These are phyloP conservation scores for Congeria kusceri DNA, from an alignment of 2,888 invertebrate genomes.

Conservation along the genomic window DNA sequence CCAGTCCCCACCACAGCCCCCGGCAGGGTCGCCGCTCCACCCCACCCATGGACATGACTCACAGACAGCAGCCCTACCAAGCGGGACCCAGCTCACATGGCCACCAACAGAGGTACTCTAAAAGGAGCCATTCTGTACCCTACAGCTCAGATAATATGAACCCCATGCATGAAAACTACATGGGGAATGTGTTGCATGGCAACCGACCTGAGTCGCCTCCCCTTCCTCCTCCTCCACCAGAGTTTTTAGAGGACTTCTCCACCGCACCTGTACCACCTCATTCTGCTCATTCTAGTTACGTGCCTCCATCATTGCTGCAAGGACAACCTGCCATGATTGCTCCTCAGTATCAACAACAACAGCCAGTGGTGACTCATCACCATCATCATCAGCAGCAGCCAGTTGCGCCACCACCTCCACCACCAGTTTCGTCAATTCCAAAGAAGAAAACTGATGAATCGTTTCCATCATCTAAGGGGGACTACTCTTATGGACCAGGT, in stretches of 20 bases:
- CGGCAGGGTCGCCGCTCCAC: constrained; percentile 56
- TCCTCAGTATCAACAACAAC: not conserved
- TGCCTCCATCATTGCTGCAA: constrained; percentile 5
- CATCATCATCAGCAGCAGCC: constrained; percentile 18
- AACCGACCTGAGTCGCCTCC: constrained; percentile 71
- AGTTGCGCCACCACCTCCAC: constrained; percentile 51
- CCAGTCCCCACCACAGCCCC: constrained; percentile 41
- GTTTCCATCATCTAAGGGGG: not conserved
- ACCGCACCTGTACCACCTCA: not conserved
- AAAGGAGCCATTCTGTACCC: constrained; percentile 59
- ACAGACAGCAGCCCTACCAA: constrained; percentile 14
- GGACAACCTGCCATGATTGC: not conserved
- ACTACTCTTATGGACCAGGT: constrained; percentile 7
- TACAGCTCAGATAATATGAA: constrained; percentile 40
- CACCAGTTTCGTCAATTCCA: constrained; percentile 46
- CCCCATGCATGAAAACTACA: constrained; percentile 60
- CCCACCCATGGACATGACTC: constrained; percentile 21
- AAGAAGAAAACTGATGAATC: constrained; percentile 9
- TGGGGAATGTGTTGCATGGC: constrained; percentile 49
- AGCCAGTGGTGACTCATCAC: not conserved
- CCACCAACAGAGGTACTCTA: constrained; percentile 40
- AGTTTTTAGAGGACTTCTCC: constrained; percentile 30
- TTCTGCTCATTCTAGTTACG: constrained; percentile 4
- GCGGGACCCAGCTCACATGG: constrained; percentile 21
- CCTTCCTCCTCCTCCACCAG: constrained; percentile 73